Percentiles rank a stretch among this genome's conserved stretches.
Evolutionary conservation across 2,888 invertebrate genomes (phyloP).

Genomic region (Ophion ellenae): DNA sequence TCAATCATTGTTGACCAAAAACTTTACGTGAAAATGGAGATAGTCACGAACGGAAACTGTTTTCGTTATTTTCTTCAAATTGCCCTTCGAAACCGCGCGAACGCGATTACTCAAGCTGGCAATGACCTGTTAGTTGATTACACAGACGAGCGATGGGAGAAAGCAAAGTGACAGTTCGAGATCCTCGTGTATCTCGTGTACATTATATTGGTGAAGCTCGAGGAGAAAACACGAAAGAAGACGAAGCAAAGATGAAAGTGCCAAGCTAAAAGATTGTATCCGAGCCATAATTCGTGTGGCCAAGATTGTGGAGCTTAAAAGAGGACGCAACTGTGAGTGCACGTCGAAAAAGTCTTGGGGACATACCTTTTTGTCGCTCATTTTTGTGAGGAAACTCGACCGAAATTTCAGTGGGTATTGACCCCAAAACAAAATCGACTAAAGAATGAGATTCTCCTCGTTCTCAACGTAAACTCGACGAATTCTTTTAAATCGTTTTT

Average conservation of each 20-base stretch:
- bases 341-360: neutral
- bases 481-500: no score
- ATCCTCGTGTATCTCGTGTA: neutral
- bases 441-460: no score
- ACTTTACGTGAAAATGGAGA: no score
- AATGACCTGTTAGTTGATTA: neutral
- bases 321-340: neutral
- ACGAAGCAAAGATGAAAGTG: conserved; percentile 35
- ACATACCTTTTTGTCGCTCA: neutral
- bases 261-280: neutral
- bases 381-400: no score
- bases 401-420: no score
- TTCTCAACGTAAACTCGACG: no score
- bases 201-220: neutral
- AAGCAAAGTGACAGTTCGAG: conserved; percentile 45
- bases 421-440: no score
- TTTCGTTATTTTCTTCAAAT: neutral
- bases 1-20: no score
- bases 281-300: neutral
- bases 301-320: neutral
- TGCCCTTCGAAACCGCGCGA: neutral
- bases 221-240: conserved; percentile 24
- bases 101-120: neutral
- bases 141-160: conserved; percentile 21
- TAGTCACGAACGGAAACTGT: neutral